These are phyloP conservation scores for Erethizon dorsatum DNA, from an alignment of 2,797 vertebrate genomes.

Conservation along the genomic window DNA sequence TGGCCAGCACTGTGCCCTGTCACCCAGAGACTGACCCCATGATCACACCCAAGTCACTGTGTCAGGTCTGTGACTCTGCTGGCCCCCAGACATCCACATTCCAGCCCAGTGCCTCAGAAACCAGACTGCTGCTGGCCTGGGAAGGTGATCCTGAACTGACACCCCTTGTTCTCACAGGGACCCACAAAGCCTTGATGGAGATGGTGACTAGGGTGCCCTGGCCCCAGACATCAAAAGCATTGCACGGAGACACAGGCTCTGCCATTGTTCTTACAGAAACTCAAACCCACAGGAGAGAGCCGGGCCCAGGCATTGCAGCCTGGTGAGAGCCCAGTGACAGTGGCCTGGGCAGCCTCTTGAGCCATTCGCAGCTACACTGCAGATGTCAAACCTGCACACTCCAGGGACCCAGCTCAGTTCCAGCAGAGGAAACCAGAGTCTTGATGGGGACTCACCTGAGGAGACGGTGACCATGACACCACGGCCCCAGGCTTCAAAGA, in stretches of 20 bases:
- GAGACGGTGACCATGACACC: constrained; percentile 88
- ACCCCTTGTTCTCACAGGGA: background rate
- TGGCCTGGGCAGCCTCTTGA: background rate
- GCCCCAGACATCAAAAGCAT: background rate
- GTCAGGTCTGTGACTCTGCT: background rate
- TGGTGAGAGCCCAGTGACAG: background rate
- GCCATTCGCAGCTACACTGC: background rate
- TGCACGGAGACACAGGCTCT: background rate
- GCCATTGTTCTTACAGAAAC: background rate
- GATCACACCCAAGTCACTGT: rapidly evolving
- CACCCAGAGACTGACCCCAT: rapidly evolving
- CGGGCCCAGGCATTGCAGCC: too few species aligned
- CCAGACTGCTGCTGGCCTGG: background rate
- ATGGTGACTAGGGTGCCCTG: background rate
- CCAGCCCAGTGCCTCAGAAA: background rate
- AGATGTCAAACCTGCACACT: background rate
- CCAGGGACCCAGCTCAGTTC: background rate
- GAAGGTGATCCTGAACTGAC: rapidly evolving
- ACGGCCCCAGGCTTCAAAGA: constrained; percentile 79
- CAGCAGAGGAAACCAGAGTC: background rate
- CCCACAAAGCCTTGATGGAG: background rate
- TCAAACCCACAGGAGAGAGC: background rate
- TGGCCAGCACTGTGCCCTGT: rapidly evolving
- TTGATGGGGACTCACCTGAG: constrained; percentile 83
- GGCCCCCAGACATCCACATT: background rate